Base-by-base conservation (phyloP, 53 echinoderm and acorn worm species). In the Mesocentrotus franciscanus region DNA sequence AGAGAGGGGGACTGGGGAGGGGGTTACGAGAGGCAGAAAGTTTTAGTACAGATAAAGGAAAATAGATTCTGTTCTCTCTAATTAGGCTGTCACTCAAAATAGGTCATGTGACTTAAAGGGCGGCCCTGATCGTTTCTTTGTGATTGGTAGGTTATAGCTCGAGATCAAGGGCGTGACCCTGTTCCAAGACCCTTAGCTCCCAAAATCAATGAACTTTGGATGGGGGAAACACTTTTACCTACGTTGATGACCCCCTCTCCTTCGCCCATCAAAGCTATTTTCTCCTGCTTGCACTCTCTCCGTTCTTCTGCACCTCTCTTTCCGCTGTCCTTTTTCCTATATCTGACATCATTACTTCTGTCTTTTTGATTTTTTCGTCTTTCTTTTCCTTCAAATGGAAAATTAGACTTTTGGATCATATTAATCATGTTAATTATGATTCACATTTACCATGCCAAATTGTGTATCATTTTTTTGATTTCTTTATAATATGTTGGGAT, bases 11-110 rank as follows among this genome's bases (percentile, higher is more conserved):
- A 20, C 16, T 61, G 16, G 61, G 61, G 8, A 9, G 71, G 71
- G 26, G 9, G 4, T 71, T 0, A 26, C 4, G n/a, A n/a, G 71
- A 71, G 71, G 26, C 24, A n/a, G 71, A 71, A 24, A n/a, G 24
- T 17, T 24, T 26, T 12, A 71, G 8, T 20, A 71, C 26, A 71
- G 8, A 71, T 79, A 27, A 57, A 57, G 57, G 85, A 57, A 85
- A 56, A 57, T 57, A 85, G 85, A 85, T 64, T 14, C 11, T 70
- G 92, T 92, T 71, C 71, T 92, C 27, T 55, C 56, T 92, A 92
- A 92, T 92, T 92, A 74, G 74, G 56, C 92, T 74, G 92, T 92
- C 92, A 92, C 92, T 92, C 92, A 68, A 92, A 92, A 92, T 56
- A 62, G 42, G 68, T 92, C 92, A 92, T 92, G 92, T 92, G 92